These are phyloP conservation scores for Andrena trimmerana DNA, from an alignment of 2,888 invertebrate genomes.

Conservation along the genomic window DNA sequence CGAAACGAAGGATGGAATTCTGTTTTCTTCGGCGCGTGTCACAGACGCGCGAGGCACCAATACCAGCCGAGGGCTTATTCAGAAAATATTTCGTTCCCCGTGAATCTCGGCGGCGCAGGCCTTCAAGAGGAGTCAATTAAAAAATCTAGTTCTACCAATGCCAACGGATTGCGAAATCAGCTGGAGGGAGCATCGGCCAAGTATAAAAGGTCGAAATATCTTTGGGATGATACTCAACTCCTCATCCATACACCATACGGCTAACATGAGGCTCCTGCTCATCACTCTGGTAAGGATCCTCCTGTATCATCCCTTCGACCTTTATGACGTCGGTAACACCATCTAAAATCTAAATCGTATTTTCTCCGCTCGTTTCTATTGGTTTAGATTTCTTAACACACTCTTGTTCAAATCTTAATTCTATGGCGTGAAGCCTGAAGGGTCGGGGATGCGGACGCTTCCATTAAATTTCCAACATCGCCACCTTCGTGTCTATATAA, in stretches of 20 bases:
- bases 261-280: conserved; percentile 82
- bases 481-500: too few relatives aligned
- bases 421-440: too few relatives aligned
- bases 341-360: background rate
- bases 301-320: background rate
- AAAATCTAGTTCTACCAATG: conserved; percentile 84
- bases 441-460: too few relatives aligned
- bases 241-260: conserved; percentile 75
- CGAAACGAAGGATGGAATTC: conserved; percentile 30
- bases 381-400: too few relatives aligned
- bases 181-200: conserved; percentile 76
- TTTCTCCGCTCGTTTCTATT: background rate
- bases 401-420: too few relatives aligned
- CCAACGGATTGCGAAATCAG: conserved; percentile 81
- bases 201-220: conserved; percentile 83
- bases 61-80: conserved; percentile 30
- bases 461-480: too few relatives aligned
- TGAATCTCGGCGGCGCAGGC: conserved; percentile 29
- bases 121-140: conserved; percentile 75
- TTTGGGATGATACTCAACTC: conserved; percentile 75
- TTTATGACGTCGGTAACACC: background rate
- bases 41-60: conserved; percentile 2
- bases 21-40: background rate
- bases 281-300: conserved; percentile 80
- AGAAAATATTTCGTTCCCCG: conserved; percentile 25